Evolutionary conservation across 64 coral and sea anemone genomes (phyloP).

Genomic region (Montipora foliosa): DNA sequence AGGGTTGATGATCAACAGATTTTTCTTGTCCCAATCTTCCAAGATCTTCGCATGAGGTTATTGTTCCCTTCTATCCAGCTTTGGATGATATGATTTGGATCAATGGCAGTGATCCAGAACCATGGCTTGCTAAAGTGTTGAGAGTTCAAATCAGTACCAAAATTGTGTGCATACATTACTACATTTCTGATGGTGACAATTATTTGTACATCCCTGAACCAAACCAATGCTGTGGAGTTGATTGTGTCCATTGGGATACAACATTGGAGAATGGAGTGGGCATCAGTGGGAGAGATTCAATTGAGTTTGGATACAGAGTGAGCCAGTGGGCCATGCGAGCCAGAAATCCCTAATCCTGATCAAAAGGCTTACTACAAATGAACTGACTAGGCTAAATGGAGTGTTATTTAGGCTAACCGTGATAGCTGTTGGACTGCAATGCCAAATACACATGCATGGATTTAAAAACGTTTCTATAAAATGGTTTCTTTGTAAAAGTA

Average conservation of each 20-base stretch:
- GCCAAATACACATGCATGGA: too few species aligned
- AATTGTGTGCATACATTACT: background rate
- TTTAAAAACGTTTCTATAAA: too few species aligned
- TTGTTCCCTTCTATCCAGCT: conserved; percentile 24
- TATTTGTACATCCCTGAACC: background rate
- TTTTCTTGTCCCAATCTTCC: background rate
- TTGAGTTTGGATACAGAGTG: too few species aligned
- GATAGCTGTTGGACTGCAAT: too few species aligned
- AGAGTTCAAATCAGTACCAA: background rate
- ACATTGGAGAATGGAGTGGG: background rate
- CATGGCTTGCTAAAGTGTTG: conserved; percentile 23
- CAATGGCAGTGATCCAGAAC: conserved; percentile 2
- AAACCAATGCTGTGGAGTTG: background rate
- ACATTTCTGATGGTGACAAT: background rate
- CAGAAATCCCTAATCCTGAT: too few species aligned
- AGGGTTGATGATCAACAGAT: background rate
- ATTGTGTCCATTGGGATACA: background rate
- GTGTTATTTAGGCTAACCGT: too few species aligned
- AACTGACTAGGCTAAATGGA: too few species aligned
- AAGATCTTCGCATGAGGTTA: background rate
- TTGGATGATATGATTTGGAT: conserved; percentile 33
- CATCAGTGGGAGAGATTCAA: background rate
- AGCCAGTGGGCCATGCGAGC: too few species aligned
- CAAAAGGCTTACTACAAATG: too few species aligned
- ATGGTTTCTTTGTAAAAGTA: too few species aligned